Conservation (phyloP, 2,113 vertebrate genomes). For the Petrocephalus zakoni region DNA sequence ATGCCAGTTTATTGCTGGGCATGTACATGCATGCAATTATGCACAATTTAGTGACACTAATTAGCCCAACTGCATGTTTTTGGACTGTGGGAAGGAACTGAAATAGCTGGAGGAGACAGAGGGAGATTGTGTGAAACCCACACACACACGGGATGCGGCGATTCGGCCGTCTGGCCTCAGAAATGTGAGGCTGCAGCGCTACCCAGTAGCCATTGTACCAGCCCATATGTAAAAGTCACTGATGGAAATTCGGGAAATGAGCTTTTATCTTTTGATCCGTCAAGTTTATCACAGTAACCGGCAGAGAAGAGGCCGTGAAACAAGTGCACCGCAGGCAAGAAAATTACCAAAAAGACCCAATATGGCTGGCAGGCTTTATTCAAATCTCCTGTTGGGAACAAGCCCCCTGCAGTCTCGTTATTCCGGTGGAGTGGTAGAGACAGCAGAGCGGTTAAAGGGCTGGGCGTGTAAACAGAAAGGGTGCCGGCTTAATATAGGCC, state of each 20-base stretch:
- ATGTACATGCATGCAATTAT: background rate
- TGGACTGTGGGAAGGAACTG: background rate
- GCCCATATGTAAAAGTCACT: background rate
- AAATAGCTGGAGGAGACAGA: background rate
- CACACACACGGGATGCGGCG: background rate
- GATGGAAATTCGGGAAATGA: background rate
- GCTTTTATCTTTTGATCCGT: constrained; percentile 16
- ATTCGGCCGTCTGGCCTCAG: background rate
- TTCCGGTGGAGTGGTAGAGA: background rate
- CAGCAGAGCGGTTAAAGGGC: background rate
- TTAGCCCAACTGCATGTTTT: background rate
- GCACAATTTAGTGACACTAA: background rate
- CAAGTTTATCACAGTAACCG: background rate
- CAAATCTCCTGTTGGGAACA: background rate
- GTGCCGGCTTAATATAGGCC: background rate
- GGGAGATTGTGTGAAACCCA: background rate
- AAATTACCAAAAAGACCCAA: background rate
- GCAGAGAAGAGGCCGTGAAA: background rate
- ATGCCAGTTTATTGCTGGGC: background rate
- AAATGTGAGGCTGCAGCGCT: background rate
- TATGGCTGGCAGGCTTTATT: background rate
- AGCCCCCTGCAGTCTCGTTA: background rate
- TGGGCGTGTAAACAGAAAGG: background rate
- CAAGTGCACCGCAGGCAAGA: background rate
- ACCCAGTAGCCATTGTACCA: background rate